These are phyloP conservation scores for Turritopsis rubra DNA, from an alignment of 30 jellyfish, hydroid and myxozoan species.

Conservation along the genomic window DNA sequence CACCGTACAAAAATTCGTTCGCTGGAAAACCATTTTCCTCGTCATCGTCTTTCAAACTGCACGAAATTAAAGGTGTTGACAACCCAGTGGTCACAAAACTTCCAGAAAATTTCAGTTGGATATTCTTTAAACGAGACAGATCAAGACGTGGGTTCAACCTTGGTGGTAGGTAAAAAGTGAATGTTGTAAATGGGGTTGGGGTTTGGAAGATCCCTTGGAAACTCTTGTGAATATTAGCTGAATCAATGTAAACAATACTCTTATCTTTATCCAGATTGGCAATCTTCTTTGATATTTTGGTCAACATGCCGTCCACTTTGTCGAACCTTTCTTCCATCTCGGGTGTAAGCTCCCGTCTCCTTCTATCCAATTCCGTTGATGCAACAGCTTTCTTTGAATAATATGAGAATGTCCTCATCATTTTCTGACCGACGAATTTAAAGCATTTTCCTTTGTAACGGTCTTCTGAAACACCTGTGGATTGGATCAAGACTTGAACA, in stretches of 20 bases:
- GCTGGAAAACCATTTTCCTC: not conserved
- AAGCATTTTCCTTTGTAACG: slow-evolving; percentile 25
- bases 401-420: slow-evolving; percentile 18
- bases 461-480: slow-evolving; percentile 34
- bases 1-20: not conserved
- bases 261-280: not conserved
- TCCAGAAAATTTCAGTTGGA: slow-evolving; percentile 29
- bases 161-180: not conserved
- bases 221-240: slow-evolving; percentile 15
- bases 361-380: not conserved
- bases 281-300: not conserved
- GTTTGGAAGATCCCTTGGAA: slow-evolving; percentile 15
- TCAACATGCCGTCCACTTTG: not conserved
- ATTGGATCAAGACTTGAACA: slow-evolving; percentile 17
- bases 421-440: slow-evolving; percentile 27
- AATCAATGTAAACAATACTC: slow-evolving; percentile 6
- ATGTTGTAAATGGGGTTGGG: slow-evolving; percentile 25
- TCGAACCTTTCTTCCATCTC: not conserved
- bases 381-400: slow-evolving; percentile 18
- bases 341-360: not conserved
- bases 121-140: slow-evolving; percentile 10
- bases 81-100: slow-evolving; percentile 23
- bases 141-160: slow-evolving; percentile 19
- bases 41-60: slow-evolving; percentile 7
- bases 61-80: not conserved